These are phyloP conservation scores for Euwallacea fornicatus DNA, from an alignment of 1,140 invertebrate species.

Conservation along the genomic window DNA sequence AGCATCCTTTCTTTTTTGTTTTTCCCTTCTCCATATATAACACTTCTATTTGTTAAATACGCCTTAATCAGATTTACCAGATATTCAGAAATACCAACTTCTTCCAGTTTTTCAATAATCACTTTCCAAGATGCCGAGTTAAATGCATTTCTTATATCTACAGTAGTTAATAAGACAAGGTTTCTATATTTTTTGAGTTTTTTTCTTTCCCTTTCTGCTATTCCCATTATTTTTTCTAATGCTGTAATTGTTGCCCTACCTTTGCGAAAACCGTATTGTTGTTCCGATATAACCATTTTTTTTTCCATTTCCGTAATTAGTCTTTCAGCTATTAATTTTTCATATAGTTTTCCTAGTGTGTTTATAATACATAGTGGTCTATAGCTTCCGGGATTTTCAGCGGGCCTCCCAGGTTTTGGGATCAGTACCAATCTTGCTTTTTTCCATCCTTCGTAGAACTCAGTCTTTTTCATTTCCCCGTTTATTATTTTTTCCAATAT, in stretches of 20 bases:
- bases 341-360: not conserved
- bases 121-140: not conserved
- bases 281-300: not conserved
- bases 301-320: not conserved
- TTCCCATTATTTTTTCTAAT: not conserved
- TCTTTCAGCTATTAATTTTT: not conserved
- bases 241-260: not conserved
- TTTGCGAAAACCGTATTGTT: not conserved
- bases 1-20: not conserved
- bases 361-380: not conserved
- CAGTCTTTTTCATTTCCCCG: no score
- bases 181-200: not conserved
- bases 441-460: not conserved
- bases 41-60: not conserved
- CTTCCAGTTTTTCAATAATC: not conserved
- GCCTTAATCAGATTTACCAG: not conserved
- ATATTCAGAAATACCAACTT: not conserved
- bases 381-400: not conserved
- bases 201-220: not conserved
- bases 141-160: not conserved
- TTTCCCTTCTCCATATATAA: no score
- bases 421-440: not conserved
- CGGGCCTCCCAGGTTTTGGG: not conserved
- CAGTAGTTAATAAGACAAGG: not conserved
- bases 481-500: no score